Evolutionary conservation across 2,888 invertebrate species (phyloP), one percentile per base, ranked within the genome.

Genomic region (Pediacus dermestoides): DNA sequence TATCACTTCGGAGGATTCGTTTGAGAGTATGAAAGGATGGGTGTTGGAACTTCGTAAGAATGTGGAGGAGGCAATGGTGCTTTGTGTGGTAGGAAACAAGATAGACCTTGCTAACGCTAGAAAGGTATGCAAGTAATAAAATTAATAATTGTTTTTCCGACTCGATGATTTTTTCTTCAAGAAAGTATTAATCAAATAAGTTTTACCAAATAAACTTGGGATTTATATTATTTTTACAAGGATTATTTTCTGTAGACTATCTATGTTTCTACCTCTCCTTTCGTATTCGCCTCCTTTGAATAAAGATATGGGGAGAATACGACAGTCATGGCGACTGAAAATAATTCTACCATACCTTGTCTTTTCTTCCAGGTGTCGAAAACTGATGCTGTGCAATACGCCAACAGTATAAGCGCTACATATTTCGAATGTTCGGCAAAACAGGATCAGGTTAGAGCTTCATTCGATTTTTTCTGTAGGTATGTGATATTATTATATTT

Each of bases 401-500:
- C 92, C 0, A 75, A 75, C 4, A 79, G 81, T 3, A 88, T 93
- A 37, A 87, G 86, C n/a, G 91, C 89, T 2, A 72, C 74, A 6
- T 91, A 90, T 70, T 82, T 83, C 55, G 92, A 93, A 66, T 84
- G 88, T 0, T 92, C 91, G 1, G 91, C 90, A 0, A 70, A 86
- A 45, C 77, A 81, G 46, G 82, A 85, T 59, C 11, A 7, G 7
- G 28, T 28, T n/a, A n/a, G n/a, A n/a, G n/a, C n/a, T n/a, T n/a
- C n/a, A n/a, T n/a, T n/a, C n/a, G n/a, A n/a, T n/a, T n/a, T n/a
- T n/a, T n/a, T n/a, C n/a, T n/a, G n/a, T 81, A 82, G 73, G 81
- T 80, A 55, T 33, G 38, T 36, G 33, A 28, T 8, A 23, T 10
- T 8, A 35, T 15, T 21, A 23, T 32, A 7, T 14, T 8, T 35